Evolutionary conservation across 2,113 vertebrate species (phyloP).

Genomic region (Rhinolophus sinicus): DNA sequence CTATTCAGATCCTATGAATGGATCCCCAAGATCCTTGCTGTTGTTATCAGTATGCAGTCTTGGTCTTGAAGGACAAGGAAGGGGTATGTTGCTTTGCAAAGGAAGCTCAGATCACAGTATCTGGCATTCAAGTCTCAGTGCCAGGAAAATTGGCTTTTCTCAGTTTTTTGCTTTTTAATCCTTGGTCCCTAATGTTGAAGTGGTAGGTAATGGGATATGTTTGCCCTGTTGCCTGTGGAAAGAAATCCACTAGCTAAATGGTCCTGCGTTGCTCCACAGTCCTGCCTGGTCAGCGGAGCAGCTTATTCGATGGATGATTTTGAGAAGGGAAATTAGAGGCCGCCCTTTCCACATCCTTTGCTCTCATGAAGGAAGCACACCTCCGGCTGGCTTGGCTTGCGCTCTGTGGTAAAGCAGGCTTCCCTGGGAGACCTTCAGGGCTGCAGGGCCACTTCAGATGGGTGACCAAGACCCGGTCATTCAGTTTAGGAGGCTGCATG

Average conservation of each 20-base stretch:
- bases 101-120: neutral
- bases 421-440: neutral
- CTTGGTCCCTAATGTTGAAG: neutral
- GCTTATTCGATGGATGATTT: neutral
- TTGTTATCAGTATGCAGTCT: neutral
- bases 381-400: neutral
- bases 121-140: neutral
- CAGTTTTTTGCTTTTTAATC: neutral
- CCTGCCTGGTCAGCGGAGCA: neutral
- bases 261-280: neutral
- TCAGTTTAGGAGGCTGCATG: neutral
- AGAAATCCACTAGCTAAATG: neutral
- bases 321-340: neutral
- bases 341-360: neutral
- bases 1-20: neutral
- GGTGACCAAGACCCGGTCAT: neutral
- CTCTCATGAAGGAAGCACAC: neutral
- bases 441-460: neutral
- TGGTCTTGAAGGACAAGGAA: neutral
- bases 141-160: neutral
- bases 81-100: neutral
- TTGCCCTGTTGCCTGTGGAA: neutral
- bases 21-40: neutral
- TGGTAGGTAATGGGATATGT: too few relatives aligned
- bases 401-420: neutral